Base-by-base conservation (phyloP, 2,113 vertebrate species). In the Psittacara wagleri region DNA sequence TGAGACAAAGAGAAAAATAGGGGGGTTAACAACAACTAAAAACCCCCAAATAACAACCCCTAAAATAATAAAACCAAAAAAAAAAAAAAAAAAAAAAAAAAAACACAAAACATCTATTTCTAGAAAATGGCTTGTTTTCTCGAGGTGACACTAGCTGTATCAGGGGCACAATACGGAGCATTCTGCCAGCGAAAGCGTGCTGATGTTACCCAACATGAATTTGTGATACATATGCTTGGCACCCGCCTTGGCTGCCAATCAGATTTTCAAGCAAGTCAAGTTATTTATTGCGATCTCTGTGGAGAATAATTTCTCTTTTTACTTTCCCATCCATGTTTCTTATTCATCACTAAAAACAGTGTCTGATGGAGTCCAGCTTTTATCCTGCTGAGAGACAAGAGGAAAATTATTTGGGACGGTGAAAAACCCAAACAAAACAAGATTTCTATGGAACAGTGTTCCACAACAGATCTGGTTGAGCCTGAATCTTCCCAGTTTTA, bases 101-200 rank as follows among this genome's bases (percentile, higher is more conserved):
- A 57, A 57, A 9, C 55, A 57, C 20, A n/a, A 59, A 24, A 7
- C 20, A 23, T 35, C 33, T 59, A 39, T 55, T 93, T 96, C 96
- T 81, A 35, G n/a, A 86, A 75, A 55, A 92, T 27, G 72, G 6
- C 5, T 95, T 92, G 16, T 81, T 96, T 95, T 61, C 41, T 94
- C 62, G 44, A 63, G 55, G 22, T 82, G 55, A 46, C 59, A 54
- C 9, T 57, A 8, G 8, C 23, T 79, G 2, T 76, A 13, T n/a
- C 17, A 82, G 23, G 3, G 13, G 9, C 22, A 68, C 2, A 29
- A 25, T 19, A 33, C 0, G 1, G 25, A 88, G 37, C 13, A 10
- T 59, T 85, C 22, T 70, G 31, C 33, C 49, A 61, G 23, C 1
- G 59, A 81, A 81, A 31, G 16, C 0, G 0, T 10, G 20, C 9